phyloP scores from a whole-genome alignment of 2,888 invertebrate genomes.

The Callosobruchus maculatus region DNA sequence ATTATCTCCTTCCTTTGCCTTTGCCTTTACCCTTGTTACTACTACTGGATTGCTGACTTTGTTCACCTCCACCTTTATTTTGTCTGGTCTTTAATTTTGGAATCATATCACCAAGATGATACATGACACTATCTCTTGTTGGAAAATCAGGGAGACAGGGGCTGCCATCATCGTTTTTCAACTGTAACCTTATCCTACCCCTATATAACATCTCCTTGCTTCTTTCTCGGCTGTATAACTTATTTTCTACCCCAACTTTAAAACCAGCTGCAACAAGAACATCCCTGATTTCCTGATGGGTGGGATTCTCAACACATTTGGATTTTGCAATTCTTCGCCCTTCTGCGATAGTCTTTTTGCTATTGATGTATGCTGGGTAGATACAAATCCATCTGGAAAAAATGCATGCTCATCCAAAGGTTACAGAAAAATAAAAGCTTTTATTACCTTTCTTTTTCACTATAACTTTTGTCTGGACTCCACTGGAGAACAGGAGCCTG shows the following conservation, averaged over 20 bases:
- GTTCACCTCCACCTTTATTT: slow-evolving; percentile 48
- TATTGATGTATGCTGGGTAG: slow-evolving; percentile 95
- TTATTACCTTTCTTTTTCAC: slow-evolving; percentile 69
- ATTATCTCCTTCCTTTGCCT: slow-evolving; percentile 34
- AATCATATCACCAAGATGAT: slow-evolving; percentile 77
- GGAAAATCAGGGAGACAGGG: slow-evolving; percentile 68
- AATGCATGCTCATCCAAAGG: slow-evolving; percentile 7
- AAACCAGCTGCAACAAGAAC: slow-evolving; percentile 81
- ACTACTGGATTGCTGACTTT: slow-evolving; percentile 32
- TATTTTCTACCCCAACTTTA: slow-evolving; percentile 86
- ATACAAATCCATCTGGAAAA: slow-evolving; percentile 86
- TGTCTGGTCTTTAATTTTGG: slow-evolving; percentile 86
- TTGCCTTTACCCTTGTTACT: slow-evolving; percentile 44
- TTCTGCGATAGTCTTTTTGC: slow-evolving; percentile 84
- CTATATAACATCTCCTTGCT: slow-evolving; percentile 83
- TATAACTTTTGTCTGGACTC: slow-evolving; percentile 74
- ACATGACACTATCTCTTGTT: slow-evolving; percentile 73
- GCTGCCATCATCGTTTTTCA: slow-evolving; percentile 86
- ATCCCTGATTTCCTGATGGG: slow-evolving; percentile 91
- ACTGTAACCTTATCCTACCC: slow-evolving; percentile 88
- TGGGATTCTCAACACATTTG: slow-evolving; percentile 92
- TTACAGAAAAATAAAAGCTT: slow-evolving; percentile 7
- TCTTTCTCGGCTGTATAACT: slow-evolving; percentile 84
- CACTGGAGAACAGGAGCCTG: slow-evolving; percentile 45
- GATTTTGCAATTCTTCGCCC: slow-evolving; percentile 83